A percentile compares a stretch with the other conserved stretches of the same genome.
These are phyloP conservation scores for Drosophila yakuba DNA, from an alignment of 1,140 invertebrate genomes.

Conservation along the genomic window DNA sequence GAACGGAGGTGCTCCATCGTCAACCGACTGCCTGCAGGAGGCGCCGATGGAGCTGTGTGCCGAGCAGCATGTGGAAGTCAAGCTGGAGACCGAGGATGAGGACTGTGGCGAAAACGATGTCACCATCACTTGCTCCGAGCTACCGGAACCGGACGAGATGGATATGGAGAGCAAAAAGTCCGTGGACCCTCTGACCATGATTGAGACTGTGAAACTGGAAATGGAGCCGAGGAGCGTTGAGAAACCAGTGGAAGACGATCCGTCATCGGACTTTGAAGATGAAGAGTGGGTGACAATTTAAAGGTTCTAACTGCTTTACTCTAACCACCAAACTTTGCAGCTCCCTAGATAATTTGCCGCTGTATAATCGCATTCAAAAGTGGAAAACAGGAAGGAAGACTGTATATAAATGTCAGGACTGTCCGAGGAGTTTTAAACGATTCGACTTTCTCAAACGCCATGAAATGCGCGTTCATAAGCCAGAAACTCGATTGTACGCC, in stretches of 20 bases:
- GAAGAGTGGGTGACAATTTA: conserved; percentile 45
- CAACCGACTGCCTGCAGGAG: conserved; percentile 62
- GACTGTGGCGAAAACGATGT: conserved; percentile 51
- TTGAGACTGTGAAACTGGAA: conserved; percentile 62
- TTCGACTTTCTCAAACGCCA: conserved; percentile 57
- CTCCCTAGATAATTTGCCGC: conserved; percentile 62
- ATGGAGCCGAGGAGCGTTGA: conserved; percentile 8
- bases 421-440: conserved; percentile 55
- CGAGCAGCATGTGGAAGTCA: conserved; percentile 72
- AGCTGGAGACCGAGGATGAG: conserved; percentile 67
- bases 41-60: conserved; percentile 68
- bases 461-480: conserved; percentile 35
- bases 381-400: conserved; percentile 46
- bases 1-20: conserved; percentile 1
- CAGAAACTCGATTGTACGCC: conserved; percentile 44
- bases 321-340: conserved; percentile 18
- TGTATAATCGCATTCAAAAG: conserved; percentile 46
- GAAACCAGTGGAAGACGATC: neutral
- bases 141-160: conserved; percentile 36
- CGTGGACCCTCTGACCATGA: conserved; percentile 60
- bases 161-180: conserved; percentile 53
- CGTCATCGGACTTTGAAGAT: conserved; percentile 49
- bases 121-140: conserved; percentile 54
- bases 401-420: conserved; percentile 51
- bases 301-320: neutral